Base-by-base conservation (phyloP, 2,888 invertebrate genomes). In the Stegophylla sp. region DNA sequence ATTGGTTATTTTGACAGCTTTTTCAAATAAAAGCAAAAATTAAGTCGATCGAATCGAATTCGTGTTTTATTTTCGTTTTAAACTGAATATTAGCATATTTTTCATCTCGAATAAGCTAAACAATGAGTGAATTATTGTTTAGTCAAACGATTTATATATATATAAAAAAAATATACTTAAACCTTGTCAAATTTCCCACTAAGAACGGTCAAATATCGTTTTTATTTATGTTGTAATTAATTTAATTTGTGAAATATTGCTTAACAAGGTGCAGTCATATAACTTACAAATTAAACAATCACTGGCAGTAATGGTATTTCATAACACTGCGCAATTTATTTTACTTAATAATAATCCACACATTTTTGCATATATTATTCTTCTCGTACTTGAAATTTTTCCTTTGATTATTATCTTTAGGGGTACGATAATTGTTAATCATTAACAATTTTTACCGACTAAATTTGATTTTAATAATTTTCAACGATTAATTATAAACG, bases 221-320 rank as follows among this genome's bases (percentile, higher is more conserved):
- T n/a, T n/a, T 48, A 41, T 67, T 48, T 28, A 20, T 7, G 48
- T 20, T 69, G n/a, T 69, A 69, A 69, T 51, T 69, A 28, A 26
- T 51, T 48, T 51, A 51, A n/a, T 51, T 69, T n/a, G n/a, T 28
- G 5, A 69, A 48, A 48, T n/a, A 12, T 0, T 69, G 28, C 51
- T 51, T 20, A 20, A 69, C 69, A 28, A 51, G 13, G 28, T n/a
- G 13, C 7, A 48, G 28, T 48, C 28, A 20, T 51, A 69, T 69
- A 34, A 34, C 34, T 69, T 51, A 28, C 23, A 12, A 63, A 41
- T 20, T 20, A 41, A 64, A 43, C 45, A 66, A 23, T 69, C 20
- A 20, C 7, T n/a, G n/a, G n/a, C n/a, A 34, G 28, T 9, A 26
- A 69, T 48, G 48, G 5, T 69, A 23, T 45, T 67, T 67, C 45